These are phyloP conservation scores for Andrena trimmerana DNA, from an alignment of 2,888 invertebrate species.

Conservation along the genomic window DNA sequence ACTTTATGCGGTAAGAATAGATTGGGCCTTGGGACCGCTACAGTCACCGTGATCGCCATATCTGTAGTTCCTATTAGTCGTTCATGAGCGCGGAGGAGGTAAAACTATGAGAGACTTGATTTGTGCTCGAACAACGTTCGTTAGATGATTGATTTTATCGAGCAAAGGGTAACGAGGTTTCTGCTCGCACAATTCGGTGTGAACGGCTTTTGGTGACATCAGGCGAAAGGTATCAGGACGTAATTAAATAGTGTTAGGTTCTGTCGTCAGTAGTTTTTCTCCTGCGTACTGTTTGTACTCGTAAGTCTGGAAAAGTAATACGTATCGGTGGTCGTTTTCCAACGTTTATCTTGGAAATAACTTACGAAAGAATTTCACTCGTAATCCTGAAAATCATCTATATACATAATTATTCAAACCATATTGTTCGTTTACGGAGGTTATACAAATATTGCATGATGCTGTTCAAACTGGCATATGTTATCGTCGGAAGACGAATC, in stretches of 20 bases:
- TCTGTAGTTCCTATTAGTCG: not conserved
- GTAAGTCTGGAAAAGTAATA: not conserved
- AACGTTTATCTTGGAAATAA: no score
- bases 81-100: not conserved
- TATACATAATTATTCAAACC: not conserved
- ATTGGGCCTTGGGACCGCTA: not conserved
- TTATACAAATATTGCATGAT: constrained; percentile 17
- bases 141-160: not conserved
- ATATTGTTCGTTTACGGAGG: constrained; percentile 33
- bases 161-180: not conserved
- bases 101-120: constrained; percentile 2
- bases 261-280: not conserved
- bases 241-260: not conserved
- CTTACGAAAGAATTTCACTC: not conserved
- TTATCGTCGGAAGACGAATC: not conserved
- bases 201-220: not conserved
- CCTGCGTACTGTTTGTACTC: not conserved
- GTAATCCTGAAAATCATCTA: not conserved
- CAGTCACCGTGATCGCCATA: not conserved
- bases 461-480: not conserved
- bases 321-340: not conserved
- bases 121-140: not conserved
- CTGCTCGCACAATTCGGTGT: not conserved
- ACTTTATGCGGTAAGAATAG: not conserved
- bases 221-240: not conserved